A percentile compares a stretch with the other conserved stretches of the same genome.
Conservation (phyloP, 2,888 invertebrate species). For the Limenitis arthemis region DNA sequence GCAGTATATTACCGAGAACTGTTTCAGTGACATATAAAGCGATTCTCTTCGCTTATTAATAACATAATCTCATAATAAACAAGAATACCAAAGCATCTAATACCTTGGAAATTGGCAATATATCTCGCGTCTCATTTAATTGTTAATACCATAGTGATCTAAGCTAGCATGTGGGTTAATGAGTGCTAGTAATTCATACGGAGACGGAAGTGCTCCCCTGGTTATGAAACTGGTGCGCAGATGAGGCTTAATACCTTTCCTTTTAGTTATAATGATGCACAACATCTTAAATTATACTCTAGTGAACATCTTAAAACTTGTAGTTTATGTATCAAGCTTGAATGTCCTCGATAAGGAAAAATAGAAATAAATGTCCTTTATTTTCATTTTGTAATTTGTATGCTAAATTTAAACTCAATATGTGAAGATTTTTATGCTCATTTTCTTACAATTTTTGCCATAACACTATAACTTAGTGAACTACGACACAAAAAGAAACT, state of each 20-base stretch:
- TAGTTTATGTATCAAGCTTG: too few relatives aligned
- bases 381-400: too few relatives aligned
- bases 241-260: slow-evolving; percentile 21
- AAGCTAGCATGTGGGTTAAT: slow-evolving; percentile 58
- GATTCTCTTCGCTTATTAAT: too few relatives aligned
- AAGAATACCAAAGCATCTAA: not conserved
- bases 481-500: too few relatives aligned
- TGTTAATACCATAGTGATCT: slow-evolving; percentile 58
- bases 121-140: slow-evolving; percentile 50
- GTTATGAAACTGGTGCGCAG: slow-evolving; percentile 25
- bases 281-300: slow-evolving; percentile 7
- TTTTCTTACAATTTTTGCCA: too few relatives aligned
- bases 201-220: slow-evolving; percentile 44
- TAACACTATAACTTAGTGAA: too few relatives aligned
- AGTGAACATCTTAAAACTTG: not conserved
- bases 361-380: too few relatives aligned
- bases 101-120: slow-evolving; percentile 18
- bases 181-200: slow-evolving; percentile 61
- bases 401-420: too few relatives aligned
- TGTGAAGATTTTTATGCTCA: too few relatives aligned
- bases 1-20: too few relatives aligned
- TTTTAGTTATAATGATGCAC: slow-evolving; percentile 15
- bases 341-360: too few relatives aligned
- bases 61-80: not conserved
- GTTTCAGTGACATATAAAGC: too few relatives aligned